phyloP scores from a whole-genome alignment of 1,140 invertebrate genomes.

The Trinorchestia longiramus region DNA sequence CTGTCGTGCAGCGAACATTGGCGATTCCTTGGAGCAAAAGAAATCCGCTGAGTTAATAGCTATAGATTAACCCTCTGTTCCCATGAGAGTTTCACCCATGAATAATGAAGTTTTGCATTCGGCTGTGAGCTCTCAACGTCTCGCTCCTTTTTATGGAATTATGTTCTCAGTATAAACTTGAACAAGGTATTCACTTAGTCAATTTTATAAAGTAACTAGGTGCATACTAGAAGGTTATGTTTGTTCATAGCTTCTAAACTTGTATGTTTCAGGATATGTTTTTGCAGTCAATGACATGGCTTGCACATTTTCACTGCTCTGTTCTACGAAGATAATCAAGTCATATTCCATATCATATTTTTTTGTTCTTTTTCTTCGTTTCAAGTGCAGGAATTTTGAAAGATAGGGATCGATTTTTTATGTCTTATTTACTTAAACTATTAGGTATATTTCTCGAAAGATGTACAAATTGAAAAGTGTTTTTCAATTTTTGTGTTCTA shows the following conservation, averaged over 20 bases:
- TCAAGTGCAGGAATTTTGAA: background rate
- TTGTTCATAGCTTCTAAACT: background rate
- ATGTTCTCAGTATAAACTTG: background rate
- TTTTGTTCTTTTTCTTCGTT: background rate
- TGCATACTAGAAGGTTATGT: background rate
- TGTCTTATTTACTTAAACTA: background rate
- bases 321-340: background rate
- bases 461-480: background rate
- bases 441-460: background rate
- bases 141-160: background rate
- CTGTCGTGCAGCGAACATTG: background rate
- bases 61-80: conserved; percentile 32
- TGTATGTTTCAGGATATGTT: background rate
- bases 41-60: conserved; percentile 14
- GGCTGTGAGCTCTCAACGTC: background rate
- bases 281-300: background rate
- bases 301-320: background rate
- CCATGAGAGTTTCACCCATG: conserved; percentile 6
- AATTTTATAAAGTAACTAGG: background rate
- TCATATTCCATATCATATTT: background rate
- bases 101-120: conserved; percentile 10
- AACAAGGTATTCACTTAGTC: background rate
- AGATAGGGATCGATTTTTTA: background rate
- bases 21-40: conserved; percentile 45
- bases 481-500: background rate